These are phyloP conservation scores for Dyspetes luteomarginatus DNA, from an alignment of 2,888 invertebrate species.

Conservation along the genomic window DNA sequence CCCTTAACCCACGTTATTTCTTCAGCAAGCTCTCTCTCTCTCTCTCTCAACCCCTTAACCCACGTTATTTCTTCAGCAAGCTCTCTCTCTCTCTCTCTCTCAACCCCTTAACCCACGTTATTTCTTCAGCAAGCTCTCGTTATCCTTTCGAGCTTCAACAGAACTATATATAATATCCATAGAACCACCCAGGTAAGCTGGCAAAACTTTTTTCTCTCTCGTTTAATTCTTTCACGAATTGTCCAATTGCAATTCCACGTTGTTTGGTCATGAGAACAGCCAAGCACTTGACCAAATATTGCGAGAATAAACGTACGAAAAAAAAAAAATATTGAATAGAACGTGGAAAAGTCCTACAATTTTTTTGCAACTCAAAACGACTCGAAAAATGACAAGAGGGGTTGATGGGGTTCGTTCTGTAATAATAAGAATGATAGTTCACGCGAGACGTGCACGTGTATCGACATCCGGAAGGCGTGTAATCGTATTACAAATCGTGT, in stretches of 20 bases:
- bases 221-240: constrained; percentile 14
- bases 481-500: constrained; percentile 41
- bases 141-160: constrained; percentile 19
- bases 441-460: constrained; percentile 43
- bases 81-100: not conserved
- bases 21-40: constrained; percentile 4
- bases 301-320: not conserved
- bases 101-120: not conserved
- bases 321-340: not conserved
- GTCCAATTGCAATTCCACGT: constrained; percentile 58
- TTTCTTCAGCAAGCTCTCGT: constrained; percentile 14
- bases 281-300: not conserved
- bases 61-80: too few relatives aligned
- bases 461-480: constrained; percentile 54
- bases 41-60: constrained; percentile 10
- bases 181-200: constrained; percentile 50
- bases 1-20: too few relatives aligned
- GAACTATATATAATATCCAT: not conserved
- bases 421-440: constrained; percentile 23
- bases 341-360: too few relatives aligned
- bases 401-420: not conserved
- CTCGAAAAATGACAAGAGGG: not conserved
- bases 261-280: constrained; percentile 25
- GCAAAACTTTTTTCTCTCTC: constrained; percentile 37
- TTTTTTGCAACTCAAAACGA: not conserved